Evolutionary conservation across 2,113 vertebrate genomes (phyloP).

Genomic region (Recurvirostra avosetta): DNA sequence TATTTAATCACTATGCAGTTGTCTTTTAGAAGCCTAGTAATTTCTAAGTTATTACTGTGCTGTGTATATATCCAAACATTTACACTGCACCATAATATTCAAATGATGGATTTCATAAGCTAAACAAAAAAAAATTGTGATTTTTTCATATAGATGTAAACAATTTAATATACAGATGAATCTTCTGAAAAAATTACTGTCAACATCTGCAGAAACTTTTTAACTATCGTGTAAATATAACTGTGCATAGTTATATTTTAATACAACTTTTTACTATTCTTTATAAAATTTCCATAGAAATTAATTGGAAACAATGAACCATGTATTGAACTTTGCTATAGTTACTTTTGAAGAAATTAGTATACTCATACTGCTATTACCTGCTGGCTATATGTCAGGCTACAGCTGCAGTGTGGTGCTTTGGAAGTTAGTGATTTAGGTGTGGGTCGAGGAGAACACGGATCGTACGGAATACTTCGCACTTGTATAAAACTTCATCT

Average conservation of each 20-base stretch:
- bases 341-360: background rate
- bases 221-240: background rate
- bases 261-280: background rate
- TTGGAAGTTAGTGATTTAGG: background rate
- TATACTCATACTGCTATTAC: background rate
- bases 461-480: background rate
- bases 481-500: background rate
- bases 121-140: background rate
- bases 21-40: background rate
- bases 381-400: background rate
- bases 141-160: background rate
- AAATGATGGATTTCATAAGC: background rate
- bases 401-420: background rate
- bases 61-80: background rate
- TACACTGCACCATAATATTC: background rate
- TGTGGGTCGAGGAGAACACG: background rate
- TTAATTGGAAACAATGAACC: background rate
- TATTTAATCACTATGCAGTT: background rate
- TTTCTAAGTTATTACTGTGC: background rate
- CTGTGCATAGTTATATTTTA: background rate
- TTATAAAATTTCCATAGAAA: background rate
- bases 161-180: background rate
- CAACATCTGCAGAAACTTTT: background rate
- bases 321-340: background rate
- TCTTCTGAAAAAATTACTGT: background rate